These are phyloP conservation scores for Thamnaconus septentrionalis DNA, from an alignment of 2,113 vertebrate species.

Conservation along the genomic window DNA sequence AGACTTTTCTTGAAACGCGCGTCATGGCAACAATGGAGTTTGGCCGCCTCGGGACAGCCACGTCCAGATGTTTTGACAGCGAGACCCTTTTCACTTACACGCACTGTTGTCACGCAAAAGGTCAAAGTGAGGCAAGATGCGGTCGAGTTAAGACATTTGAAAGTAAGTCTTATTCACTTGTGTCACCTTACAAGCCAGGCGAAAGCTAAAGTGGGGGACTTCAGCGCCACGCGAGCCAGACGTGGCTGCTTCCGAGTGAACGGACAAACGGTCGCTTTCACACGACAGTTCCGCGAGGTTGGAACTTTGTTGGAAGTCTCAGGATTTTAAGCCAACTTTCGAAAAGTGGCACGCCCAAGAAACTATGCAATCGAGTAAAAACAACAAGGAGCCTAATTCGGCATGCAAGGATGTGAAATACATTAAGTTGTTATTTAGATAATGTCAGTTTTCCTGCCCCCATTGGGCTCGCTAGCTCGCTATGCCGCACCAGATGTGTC, in stretches of 20 bases:
- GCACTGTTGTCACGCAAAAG: too few species aligned
- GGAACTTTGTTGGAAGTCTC: conserved; percentile 8
- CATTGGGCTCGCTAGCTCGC: not conserved
- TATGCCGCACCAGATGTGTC: not conserved
- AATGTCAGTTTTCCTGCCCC: too few species aligned
- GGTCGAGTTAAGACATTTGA: not conserved
- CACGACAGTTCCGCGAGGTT: too few species aligned
- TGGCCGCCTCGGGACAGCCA: not conserved
- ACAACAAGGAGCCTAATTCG: conserved; percentile 6
- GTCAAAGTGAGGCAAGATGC: not conserved
- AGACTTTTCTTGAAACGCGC: not conserved
- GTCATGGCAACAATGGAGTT: not conserved
- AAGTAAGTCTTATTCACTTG: not conserved
- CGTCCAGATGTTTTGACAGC: conserved; percentile 39
- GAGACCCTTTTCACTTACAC: not conserved
- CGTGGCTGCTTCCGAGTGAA: conserved; percentile 12
- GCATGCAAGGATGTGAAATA: conserved; percentile 2
- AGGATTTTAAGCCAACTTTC: not conserved
- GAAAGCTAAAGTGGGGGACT: not conserved
- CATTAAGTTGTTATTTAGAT: too few species aligned
- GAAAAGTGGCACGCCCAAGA: too few species aligned
- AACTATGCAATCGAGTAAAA: too few species aligned
- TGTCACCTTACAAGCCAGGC: not conserved
- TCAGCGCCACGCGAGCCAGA: not conserved
- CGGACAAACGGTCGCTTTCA: too few species aligned